Percentiles rank a stretch among this genome's conserved stretches.
phyloP scores from a whole-genome alignment of 1,140 invertebrate genomes.

The Neodiprion fabricii region DNA sequence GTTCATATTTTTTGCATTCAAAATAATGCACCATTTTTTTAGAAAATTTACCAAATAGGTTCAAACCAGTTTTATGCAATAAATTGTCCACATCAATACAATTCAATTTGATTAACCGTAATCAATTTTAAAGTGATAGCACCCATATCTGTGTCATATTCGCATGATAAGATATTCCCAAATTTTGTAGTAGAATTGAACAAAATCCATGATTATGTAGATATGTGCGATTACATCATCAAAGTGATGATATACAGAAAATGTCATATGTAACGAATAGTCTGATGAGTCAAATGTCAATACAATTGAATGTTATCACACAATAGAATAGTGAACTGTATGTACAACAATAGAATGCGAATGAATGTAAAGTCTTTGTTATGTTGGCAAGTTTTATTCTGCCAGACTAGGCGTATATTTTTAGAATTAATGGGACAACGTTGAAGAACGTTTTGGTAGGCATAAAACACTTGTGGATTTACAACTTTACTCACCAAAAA shows the following conservation, averaged over 20 bases:
- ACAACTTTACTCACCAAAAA: conserved; percentile 55
- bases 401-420: too few relatives aligned
- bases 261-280: neutral
- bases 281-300: neutral
- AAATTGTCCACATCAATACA: neutral
- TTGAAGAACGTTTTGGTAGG: neutral
- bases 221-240: neutral
- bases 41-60: too few relatives aligned
- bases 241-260: neutral
- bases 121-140: neutral
- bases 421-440: neutral
- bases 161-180: neutral
- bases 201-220: neutral
- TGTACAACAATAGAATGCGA: neutral
- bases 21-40: too few relatives aligned
- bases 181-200: neutral
- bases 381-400: too few relatives aligned
- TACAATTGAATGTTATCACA: neutral
- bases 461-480: conserved; percentile 5
- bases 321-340: neutral
- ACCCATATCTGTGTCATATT: neutral
- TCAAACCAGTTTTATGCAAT: neutral
- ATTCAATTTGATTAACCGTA: neutral
- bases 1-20: too few relatives aligned
- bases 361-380: too few relatives aligned